Evolutionary conservation across 2,113 vertebrate species (phyloP).

Genomic region (Lagopus muta): DNA sequence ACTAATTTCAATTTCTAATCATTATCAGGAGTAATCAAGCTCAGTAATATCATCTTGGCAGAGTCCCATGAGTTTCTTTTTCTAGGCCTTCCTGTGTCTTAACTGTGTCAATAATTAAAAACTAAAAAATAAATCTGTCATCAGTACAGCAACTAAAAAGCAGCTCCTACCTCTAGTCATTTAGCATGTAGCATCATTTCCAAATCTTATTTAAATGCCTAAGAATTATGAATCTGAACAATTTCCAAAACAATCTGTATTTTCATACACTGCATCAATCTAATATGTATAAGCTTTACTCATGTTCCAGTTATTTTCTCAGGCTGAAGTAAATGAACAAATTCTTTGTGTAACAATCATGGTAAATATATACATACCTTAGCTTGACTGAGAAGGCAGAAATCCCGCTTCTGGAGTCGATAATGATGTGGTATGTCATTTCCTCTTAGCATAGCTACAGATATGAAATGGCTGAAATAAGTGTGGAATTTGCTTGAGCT

Average conservation of each 20-base stretch:
- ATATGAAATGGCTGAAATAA: background rate
- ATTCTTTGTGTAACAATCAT: background rate
- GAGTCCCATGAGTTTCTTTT: background rate
- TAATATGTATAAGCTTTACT: background rate
- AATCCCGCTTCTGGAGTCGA: background rate
- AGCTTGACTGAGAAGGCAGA: background rate
- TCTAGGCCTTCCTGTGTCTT: conserved; percentile 1
- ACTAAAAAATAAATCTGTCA: background rate
- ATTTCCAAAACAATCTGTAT: background rate
- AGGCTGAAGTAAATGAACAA: background rate
- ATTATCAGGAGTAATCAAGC: conserved; percentile 1
- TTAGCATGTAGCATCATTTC: background rate
- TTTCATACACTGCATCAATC: background rate
- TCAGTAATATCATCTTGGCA: background rate
- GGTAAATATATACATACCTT: background rate
- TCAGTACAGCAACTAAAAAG: background rate
- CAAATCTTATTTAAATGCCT: background rate
- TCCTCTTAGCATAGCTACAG: background rate
- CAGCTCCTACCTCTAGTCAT: background rate
- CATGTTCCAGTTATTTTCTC: background rate
- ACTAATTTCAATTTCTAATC: conserved; percentile 32
- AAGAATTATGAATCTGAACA: background rate
- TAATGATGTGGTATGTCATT: no score
- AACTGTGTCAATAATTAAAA: conserved; percentile 15
- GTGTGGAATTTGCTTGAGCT: background rate